These are phyloP conservation scores for Temnothorax ravouxi DNA, from an alignment of 2,888 invertebrate genomes.

Conservation along the genomic window DNA sequence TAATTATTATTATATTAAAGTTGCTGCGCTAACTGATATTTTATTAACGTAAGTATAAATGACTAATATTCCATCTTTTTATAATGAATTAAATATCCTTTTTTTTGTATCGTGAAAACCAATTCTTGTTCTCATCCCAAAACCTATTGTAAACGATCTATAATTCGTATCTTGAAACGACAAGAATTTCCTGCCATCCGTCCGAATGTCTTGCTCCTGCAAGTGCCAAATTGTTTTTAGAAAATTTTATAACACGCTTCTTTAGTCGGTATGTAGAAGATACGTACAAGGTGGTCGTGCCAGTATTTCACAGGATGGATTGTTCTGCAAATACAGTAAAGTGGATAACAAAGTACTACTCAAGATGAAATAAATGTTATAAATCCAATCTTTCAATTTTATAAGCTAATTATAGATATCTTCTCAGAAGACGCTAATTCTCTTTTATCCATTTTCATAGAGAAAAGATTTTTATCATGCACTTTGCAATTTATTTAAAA, in stretches of 20 bases:
- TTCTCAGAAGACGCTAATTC: neutral
- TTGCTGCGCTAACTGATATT: neutral
- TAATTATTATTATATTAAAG: slow-evolving; percentile 5
- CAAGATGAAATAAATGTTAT: neutral
- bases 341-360: neutral
- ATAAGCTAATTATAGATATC: neutral
- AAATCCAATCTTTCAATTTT: neutral
- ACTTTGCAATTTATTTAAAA: slow-evolving; percentile 8
- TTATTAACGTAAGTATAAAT: slow-evolving; percentile 7
- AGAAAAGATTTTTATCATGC: neutral
- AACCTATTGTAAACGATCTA: neutral
- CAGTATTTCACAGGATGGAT: slow-evolving; percentile 93
- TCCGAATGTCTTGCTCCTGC: slow-evolving; percentile 90
- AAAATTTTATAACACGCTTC: neutral
- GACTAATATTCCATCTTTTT: slow-evolving; percentile 2
- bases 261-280: neutral
- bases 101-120: neutral
- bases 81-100: slow-evolving; percentile 15
- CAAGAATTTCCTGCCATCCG: slow-evolving; percentile 92
- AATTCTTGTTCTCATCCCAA: neutral
- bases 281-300: slow-evolving; percentile 89
- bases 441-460: neutral
- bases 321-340: slow-evolving; percentile 87
- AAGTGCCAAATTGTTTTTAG: slow-evolving; percentile 34
- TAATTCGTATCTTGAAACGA: slow-evolving; percentile 87